Evolutionary conservation across 37 sponge, comb jelly and placozoan genomes (phyloP), one percentile per base, ranked within the genome.

Genomic region (Halichondria panicea): DNA sequence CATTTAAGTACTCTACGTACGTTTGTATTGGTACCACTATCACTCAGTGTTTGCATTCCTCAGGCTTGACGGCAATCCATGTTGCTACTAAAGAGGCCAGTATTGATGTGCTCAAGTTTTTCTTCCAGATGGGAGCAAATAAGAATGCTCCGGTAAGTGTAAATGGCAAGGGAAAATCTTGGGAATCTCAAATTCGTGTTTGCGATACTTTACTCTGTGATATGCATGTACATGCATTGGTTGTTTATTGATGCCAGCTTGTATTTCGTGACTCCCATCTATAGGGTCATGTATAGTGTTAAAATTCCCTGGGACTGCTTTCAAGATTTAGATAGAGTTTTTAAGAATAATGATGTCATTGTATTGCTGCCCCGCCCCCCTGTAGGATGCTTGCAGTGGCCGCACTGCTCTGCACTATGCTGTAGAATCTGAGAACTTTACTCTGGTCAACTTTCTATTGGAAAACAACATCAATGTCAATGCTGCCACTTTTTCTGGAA

Each of bases 341-440:
- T n/a, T n/a, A n/a, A n/a, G n/a, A n/a, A n/a, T n/a, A n/a, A n/a
- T n/a, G n/a, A n/a, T n/a, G n/a, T n/a, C n/a, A n/a, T n/a, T 7
- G 18, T 34, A 52, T 8, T 7, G 46, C 21, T 6, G 7, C 39
- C 27, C n/a, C 56, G 24, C 9, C 27, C 55, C 25, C 12, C 24
- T 42, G 2, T 61, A 87, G 87, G 93, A 93, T 76, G 61, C 89
- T 12, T 81, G 84, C 22, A 87, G 93, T 81, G 93, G 93, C 0
- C 85, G 89, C 4, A 88, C 93, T 30, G 58, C 89, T 28, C 71
- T 93, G 7, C 93, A 93, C 68, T 88, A 93, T 85, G 93, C 93
- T 57, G 86, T 93, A n/a, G 93, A 93, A 43, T 50, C 50, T 21
- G 86, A 93, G 74, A 84, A 93, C 61, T 88, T 88, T 52, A 59